Conservation (phyloP, 2,113 vertebrate genomes). For the Brienomyrus brachyistius region DNA sequence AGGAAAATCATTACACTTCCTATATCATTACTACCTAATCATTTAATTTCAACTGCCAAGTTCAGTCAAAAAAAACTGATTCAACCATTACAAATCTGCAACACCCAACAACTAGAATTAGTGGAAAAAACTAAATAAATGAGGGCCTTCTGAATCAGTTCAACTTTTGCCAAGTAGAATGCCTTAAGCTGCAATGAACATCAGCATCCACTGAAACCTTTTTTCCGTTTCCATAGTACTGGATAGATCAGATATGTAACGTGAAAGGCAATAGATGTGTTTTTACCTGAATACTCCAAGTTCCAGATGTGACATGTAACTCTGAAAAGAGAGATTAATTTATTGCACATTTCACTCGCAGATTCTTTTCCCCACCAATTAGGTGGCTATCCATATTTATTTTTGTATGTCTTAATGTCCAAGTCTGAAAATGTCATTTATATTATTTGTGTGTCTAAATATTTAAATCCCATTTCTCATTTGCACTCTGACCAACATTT, state of each 20-base stretch:
- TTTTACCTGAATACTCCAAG: no score
- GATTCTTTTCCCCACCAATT: no score
- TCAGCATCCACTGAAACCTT: neutral
- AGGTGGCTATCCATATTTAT: neutral
- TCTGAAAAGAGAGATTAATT: neutral
- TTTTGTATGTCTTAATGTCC: neutral
- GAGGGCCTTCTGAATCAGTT: neutral
- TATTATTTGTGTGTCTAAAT: neutral
- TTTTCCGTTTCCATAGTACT: neutral
- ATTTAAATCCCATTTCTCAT: no score
- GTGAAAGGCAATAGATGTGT: neutral
- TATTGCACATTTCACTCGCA: no score
- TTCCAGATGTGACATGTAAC: no score
- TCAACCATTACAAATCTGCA: neutral
- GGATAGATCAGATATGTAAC: neutral
- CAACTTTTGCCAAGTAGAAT: neutral
- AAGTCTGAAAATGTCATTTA: neutral
- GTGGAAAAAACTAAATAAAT: neutral
- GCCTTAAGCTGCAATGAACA: neutral
- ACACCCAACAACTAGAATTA: neutral
- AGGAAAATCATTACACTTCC: neutral
- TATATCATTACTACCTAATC: neutral
- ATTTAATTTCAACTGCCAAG: neutral
- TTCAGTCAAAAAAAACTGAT: neutral
- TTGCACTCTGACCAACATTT: neutral